Evolutionary conservation across 2,113 vertebrate species (phyloP).

Genomic region (Brachionichthys hirsutus): DNA sequence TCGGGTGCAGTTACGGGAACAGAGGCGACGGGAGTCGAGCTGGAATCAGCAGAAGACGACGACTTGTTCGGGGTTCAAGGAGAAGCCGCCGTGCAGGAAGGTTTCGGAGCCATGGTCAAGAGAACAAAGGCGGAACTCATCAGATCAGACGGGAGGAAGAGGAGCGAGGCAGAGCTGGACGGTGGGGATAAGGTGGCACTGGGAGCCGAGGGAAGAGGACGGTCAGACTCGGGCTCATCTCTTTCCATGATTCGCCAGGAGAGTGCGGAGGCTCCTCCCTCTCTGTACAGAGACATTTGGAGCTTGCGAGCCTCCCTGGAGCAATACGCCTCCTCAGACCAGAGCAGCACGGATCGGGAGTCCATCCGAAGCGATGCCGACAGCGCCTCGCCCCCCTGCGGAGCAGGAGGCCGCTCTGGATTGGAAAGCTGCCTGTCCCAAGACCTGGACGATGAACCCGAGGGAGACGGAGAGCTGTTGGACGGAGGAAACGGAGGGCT

Average conservation of each 20-base stretch:
- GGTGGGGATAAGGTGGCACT: conserved; percentile 51
- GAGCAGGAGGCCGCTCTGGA: conserved; percentile 57
- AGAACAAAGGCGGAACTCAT: conserved; percentile 11
- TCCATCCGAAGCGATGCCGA: conserved; percentile 89
- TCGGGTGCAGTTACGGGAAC: not conserved
- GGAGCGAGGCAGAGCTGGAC: conserved; percentile 38
- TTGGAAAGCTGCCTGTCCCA: conserved; percentile 78
- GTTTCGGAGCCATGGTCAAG: conserved; percentile 26
- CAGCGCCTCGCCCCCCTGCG: conserved; percentile 83
- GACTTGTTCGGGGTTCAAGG: conserved; percentile 44
- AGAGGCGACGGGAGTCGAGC: not conserved
- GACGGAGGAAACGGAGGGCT: conserved; percentile 37
- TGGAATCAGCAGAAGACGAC: conserved; percentile 35
- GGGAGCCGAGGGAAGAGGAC: conserved; percentile 53
- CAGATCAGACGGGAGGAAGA: conserved; percentile 29
- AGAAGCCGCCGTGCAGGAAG: conserved; percentile 20
- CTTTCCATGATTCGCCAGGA: conserved; percentile 57
- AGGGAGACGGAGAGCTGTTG: conserved; percentile 56
- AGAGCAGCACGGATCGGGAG: conserved; percentile 90
- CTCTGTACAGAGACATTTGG: conserved; percentile 91
- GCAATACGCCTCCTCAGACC: conserved; percentile 87
- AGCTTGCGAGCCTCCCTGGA: conserved; percentile 93
- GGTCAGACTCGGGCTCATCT: conserved; percentile 45
- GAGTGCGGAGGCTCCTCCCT: conserved; percentile 74
- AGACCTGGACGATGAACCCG: conserved; percentile 79